Conservation (phyloP, 2,888 invertebrate species). For the Kryphioiulus occultus region DNA sequence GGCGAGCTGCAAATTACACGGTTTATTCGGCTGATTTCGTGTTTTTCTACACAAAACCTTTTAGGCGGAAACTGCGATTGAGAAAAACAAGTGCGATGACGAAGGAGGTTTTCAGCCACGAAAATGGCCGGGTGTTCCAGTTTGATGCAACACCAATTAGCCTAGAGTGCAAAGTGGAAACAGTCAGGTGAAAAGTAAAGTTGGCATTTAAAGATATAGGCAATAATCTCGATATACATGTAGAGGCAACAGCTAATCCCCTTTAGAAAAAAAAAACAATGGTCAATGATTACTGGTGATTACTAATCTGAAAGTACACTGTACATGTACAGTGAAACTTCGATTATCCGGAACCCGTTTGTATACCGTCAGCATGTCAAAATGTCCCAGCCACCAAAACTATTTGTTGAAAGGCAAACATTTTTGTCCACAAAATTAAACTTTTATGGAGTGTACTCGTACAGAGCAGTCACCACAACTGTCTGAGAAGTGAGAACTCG, state of each 20-base stretch:
- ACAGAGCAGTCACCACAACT: too few species aligned
- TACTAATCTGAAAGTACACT: too few species aligned
- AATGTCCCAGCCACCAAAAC: too few species aligned
- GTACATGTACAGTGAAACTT: too few species aligned
- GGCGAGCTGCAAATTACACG: neutral
- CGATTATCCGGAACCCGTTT: too few species aligned
- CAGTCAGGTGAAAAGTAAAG: neutral
- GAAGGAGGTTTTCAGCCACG: neutral
- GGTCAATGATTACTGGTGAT: too few species aligned
- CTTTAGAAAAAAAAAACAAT: too few species aligned
- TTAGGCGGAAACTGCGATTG: constrained; percentile 13
- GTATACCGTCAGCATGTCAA: too few species aligned
- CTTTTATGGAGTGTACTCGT: too few species aligned
- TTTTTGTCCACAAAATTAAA: too few species aligned
- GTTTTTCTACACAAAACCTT: constrained; percentile 38
- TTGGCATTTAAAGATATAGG: neutral
- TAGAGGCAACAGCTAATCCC: neutral
- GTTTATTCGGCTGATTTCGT: constrained; percentile 2
- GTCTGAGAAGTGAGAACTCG: too few species aligned
- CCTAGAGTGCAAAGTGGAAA: neutral
- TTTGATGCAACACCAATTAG: neutral
- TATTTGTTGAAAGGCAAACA: too few species aligned
- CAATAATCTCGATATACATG: neutral
- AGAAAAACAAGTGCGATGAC: constrained; percentile 3
- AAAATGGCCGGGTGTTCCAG: neutral